Base-by-base conservation (phyloP, 2,113 vertebrate genomes). In the Myrmecophaga tridactyla region DNA sequence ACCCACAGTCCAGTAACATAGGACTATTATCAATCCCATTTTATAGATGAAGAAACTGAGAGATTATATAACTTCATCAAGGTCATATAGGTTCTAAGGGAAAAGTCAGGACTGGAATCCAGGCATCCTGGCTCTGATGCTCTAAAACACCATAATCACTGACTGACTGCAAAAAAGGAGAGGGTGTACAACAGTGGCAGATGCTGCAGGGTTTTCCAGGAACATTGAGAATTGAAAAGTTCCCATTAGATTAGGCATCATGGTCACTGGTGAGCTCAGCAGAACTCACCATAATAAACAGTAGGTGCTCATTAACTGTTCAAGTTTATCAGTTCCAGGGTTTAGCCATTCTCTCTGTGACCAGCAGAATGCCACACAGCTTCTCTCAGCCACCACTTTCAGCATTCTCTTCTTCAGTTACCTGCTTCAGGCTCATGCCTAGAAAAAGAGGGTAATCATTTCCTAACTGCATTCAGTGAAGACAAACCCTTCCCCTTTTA, bases 21-120 rank as follows among this genome's bases (percentile, higher is more conserved):
- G 48, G 25, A 75, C 27, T 78, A 43, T 39, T 31, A 86, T 73
- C 46, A 91, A 41, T 48, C 34, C 11, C 6, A 11, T 77, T 77
- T 96, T 51, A 91, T n/a, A 78, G 86, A 84, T 78, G 48, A 93
- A 65, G 84, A 92, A 84, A 70, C 60, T 73, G 34, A 69, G n/a
- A 18, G 10, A 11, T 34, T 58, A 85, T 29, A 14, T 27, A 65
- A 86, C 12, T 93, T 60, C 13, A 34, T n/a, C 43, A 60, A 82
- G 31, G 51, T 63, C 23, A 29, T 11, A 13, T 7, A 77, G 36
- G 41, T 73, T 62, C 17, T 23, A 80, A 80, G 41, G 2, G 11
- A 31, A 43, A 34, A 62, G 46, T 29, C 10, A 27, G 62, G 14
- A 82, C 46, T 31, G 36, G 46, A 85, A 60, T 2, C 41, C 41